Evolutionary conservation across 1,140 invertebrate species (phyloP), one percentile per base, ranked within the genome.

Genomic region (Drosophila rufa): DNA sequence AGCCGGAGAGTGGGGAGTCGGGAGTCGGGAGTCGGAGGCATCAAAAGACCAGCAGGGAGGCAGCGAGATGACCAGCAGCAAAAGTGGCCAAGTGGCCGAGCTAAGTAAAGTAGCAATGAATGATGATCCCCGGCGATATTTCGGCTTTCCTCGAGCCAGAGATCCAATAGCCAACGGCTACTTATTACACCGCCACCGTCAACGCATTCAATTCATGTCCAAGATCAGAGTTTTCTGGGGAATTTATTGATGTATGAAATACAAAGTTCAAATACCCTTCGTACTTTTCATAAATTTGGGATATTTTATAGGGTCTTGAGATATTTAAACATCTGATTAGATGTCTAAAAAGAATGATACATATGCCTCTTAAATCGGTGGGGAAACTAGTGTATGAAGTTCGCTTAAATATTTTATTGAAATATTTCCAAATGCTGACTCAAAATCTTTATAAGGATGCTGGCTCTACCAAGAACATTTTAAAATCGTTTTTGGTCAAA

Each of bases 71-170:
- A 61, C 75, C 33, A 57, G 38, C 43, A 50, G 30, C 43, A 53
- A 27, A 51, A 51, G 50, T 59, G 61, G 47, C 59, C 61, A 47
- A 56, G 56, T 56, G 47, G 61, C 50, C 50, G 67, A 58, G 61
- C 62, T 60, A 90, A 85, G 86, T 85, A 90, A 91, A 90, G 85
- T 90, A 85, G 82, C 85, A 85, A 85, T 85, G 75, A 85, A 40
- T 56, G 53, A 56, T 56, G 53, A 56, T 56, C 84, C 82, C 58
- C 60, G 66, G 70, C 69, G 74, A 69, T 78, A 73, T 78, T 79
- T 71, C 80, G 67, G 67, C 67, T 87, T 87, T 87, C 83, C 56
- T 80, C 73, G 5, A 25, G 17, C 9, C 40, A 12, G 40, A 64
- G 51, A 53, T 25, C 40, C 59, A 47, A 38, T 17, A 12, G 46